Percentiles rank a stretch among this genome's conserved stretches.
These are phyloP conservation scores for Stegana nigrithorax DNA, from an alignment of 2,888 invertebrate genomes.

Conservation along the genomic window DNA sequence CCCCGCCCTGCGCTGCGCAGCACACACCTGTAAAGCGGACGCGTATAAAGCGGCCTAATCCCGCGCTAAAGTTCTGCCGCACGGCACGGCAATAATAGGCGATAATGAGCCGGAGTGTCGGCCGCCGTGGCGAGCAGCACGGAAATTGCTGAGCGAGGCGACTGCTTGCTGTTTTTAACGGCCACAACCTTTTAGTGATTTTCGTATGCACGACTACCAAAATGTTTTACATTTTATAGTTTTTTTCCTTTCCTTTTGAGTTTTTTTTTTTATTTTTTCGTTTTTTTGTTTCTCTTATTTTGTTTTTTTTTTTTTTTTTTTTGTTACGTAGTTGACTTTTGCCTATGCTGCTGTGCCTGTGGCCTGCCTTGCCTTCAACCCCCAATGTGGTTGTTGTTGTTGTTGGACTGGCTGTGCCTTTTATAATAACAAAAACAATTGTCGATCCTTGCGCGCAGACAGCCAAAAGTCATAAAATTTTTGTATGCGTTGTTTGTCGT, in stretches of 20 bases:
- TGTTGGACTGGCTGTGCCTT: neutral
- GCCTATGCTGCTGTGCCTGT: too few species aligned
- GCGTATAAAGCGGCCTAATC: too few species aligned
- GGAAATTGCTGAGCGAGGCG: constrained; percentile 13
- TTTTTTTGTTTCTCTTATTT: too few species aligned
- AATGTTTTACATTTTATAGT: constrained; percentile 57
- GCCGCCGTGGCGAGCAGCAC: neutral
- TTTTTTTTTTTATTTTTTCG: constrained; percentile 49
- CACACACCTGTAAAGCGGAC: too few species aligned
- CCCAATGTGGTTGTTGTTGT: neutral
- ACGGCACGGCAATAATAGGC: neutral
- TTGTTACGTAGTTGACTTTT: too few species aligned
- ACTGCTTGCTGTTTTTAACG: constrained; percentile 53
- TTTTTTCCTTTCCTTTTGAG: constrained; percentile 58
- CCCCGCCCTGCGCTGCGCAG: too few species aligned
- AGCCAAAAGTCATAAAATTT: constrained; percentile 58
- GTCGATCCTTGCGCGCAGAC: constrained; percentile 33
- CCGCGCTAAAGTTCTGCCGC: too few species aligned
- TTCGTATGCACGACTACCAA: constrained; percentile 20
- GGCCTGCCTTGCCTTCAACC: constrained; percentile 6
- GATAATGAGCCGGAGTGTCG: neutral
- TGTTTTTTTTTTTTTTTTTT: too few species aligned
- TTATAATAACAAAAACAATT: constrained; percentile 18
- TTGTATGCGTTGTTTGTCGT: constrained; percentile 22
- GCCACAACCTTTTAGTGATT: neutral